These are phyloP conservation scores for Poecilus cupreus DNA, from an alignment of 2,888 invertebrate species.

Conservation along the genomic window DNA sequence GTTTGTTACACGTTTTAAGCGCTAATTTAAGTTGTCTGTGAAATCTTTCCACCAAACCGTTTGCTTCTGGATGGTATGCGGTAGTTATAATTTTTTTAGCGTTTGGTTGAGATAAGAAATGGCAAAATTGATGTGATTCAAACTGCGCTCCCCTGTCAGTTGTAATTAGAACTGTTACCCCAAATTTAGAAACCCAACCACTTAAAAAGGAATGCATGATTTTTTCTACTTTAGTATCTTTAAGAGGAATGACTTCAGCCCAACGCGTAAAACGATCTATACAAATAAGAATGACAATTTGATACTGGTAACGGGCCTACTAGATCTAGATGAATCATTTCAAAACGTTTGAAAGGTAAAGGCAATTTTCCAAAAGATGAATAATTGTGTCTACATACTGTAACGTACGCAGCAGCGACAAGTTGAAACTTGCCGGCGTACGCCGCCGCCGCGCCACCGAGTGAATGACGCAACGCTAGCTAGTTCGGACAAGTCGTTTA, in stretches of 20 bases:
- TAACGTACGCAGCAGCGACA: too few relatives aligned
- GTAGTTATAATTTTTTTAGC: not conserved
- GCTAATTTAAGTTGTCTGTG: not conserved
- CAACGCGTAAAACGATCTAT: slow-evolving; percentile 64
- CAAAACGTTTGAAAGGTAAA: slow-evolving; percentile 63
- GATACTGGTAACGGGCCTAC: slow-evolving; percentile 62
- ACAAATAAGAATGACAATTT: slow-evolving; percentile 61
- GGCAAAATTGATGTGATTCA: slow-evolving; percentile 61
- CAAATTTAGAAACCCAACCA: slow-evolving; percentile 60
- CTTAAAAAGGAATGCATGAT: slow-evolving; percentile 54
- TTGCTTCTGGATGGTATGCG: not conserved
- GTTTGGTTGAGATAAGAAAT: slow-evolving; percentile 30
- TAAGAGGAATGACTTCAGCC: slow-evolving; percentile 65
- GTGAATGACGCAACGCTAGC: too few relatives aligned
- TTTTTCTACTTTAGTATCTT: slow-evolving; percentile 61
- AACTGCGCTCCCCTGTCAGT: slow-evolving; percentile 64
- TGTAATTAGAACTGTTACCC: slow-evolving; percentile 59
- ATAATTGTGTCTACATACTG: slow-evolving; percentile 60
- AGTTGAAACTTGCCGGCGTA: too few relatives aligned
- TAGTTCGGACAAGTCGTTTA: too few relatives aligned
- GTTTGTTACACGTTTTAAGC: too few relatives aligned
- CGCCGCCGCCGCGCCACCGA: too few relatives aligned
- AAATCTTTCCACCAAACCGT: not conserved
- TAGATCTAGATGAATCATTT: slow-evolving; percentile 64
- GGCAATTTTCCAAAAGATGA: slow-evolving; percentile 55